Percentiles rank a stretch among this genome's conserved stretches.
Evolutionary conservation across 2,888 invertebrate species (phyloP).

Genomic region (Lepeophtheirus nordmannii): DNA sequence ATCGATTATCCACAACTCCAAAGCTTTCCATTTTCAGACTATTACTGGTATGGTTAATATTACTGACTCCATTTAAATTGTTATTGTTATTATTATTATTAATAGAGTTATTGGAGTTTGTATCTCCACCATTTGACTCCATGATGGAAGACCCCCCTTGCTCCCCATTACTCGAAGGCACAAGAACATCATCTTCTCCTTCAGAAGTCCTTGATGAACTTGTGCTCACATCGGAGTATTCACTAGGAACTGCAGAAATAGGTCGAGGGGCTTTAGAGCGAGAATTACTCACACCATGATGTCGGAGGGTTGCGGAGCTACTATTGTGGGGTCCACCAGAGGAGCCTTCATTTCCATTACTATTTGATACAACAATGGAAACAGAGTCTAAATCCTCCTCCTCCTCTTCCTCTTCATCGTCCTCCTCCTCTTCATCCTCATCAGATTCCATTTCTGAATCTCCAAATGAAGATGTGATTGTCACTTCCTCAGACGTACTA

Average conservation of each 20-base stretch:
- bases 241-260: slow-evolving; percentile 18
- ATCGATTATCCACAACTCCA: not conserved
- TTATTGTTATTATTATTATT: not conserved
- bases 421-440: slow-evolving; percentile 22
- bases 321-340: too few relatives aligned
- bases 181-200: slow-evolving; percentile 5
- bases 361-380: slow-evolving; percentile 9
- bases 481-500: slow-evolving; percentile 3
- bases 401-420: slow-evolving; percentile 23
- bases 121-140: not conserved
- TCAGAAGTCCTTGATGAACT: slow-evolving; percentile 16
- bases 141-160: not conserved
- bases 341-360: not conserved
- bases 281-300: not conserved
- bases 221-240: slow-evolving; percentile 15
- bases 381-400: slow-evolving; percentile 14
- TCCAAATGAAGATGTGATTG: slow-evolving; percentile 10
- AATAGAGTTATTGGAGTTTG: not conserved
- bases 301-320: not conserved
- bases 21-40: slow-evolving; percentile 6
- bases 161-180: not conserved
- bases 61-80: not conserved
- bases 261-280: slow-evolving; percentile 12
- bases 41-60: not conserved
- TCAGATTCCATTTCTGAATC: slow-evolving; percentile 25